Base-by-base conservation (phyloP, 2,797 vertebrate species). In the Pogoniulus pusillus region DNA sequence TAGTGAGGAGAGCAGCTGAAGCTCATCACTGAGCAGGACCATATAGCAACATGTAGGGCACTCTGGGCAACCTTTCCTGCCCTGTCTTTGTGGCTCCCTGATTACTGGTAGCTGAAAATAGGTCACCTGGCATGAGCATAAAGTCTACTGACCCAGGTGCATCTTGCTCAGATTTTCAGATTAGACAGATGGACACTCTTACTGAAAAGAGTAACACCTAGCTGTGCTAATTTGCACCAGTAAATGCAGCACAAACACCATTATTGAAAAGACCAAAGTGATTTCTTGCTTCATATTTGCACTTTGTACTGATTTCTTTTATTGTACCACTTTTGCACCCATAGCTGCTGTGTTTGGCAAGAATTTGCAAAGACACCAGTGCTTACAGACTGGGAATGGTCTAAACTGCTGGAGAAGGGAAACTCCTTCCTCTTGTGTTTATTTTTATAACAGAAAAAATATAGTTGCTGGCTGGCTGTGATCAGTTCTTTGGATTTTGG, bases 341-440 rank as follows among this genome's bases (percentile, higher is more conserved):
- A 45, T 5, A 62, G 62, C 87, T 92, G 81, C 78, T 72, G 53
- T 75, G 72, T 89, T 93, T 66, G 35, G 43, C 86, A 87, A 70
- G 59, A 72, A 80, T 77, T 68, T 91, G 60, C 68, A 87, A 78
- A 73, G 51, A 65, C 27, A 1, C 69, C 0, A 1, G 17, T 53
- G 59, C 49, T 81, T 89, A 60, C 43, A 88, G 82, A 55, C 84
- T 63, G 86, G 76, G 63, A 87, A 82, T 43, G 80, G 70, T 93
- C 59, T 78, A 32, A 91, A 64, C 32, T 87, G 66, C 39, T 2
- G 0, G 86, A 64, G 85, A 82, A 90, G 66, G 82, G 93, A 93
- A 90, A 62, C 79, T 84, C 82, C 82, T 85, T 93, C 82, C 65
- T 90, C 78, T 85, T 71, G 24, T 45, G 55, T 91, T 93, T 93